Percentiles rank a stretch among this genome's conserved stretches.
Evolutionary conservation across 2,888 invertebrate genomes (phyloP).

Genomic region (Orchesellides sinensis): DNA sequence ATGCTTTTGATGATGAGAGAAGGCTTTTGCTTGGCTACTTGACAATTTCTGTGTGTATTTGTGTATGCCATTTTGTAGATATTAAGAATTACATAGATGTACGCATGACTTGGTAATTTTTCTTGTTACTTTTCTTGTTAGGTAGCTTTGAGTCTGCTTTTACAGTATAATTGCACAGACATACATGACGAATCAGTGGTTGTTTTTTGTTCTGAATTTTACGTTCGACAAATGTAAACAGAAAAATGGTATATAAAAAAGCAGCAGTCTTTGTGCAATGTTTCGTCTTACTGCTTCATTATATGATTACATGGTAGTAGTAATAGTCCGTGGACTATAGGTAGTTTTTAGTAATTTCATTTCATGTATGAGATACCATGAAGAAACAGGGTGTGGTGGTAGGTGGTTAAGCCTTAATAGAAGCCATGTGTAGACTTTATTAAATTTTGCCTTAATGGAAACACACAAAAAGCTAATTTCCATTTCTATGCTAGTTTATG

Average conservation of each 20-base stretch:
- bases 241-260: no score
- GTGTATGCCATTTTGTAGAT: constrained; percentile 29
- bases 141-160: not conserved
- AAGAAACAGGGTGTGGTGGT: constrained; percentile 57
- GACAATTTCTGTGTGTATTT: constrained; percentile 11
- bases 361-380: constrained; percentile 33
- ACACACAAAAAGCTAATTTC: not conserved
- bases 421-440: not conserved
- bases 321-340: not conserved
- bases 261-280: no score
- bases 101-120: constrained; percentile 11
- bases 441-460: not conserved
- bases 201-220: not conserved
- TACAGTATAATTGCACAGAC: not conserved
- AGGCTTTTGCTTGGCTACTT: not conserved
- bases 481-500: no score
- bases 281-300: no score
- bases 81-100: constrained; percentile 22
- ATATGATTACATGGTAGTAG: no score
- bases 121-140: not conserved
- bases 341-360: constrained; percentile 24
- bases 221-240: not conserved
- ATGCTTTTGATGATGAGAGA: not conserved
- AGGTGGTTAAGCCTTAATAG: constrained; percentile 42
- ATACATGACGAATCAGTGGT: not conserved